A percentile compares a stretch with the other conserved stretches of the same genome.
Evolutionary conservation across 2,888 invertebrate species (phyloP).

Genomic region (Tipula confusa): DNA sequence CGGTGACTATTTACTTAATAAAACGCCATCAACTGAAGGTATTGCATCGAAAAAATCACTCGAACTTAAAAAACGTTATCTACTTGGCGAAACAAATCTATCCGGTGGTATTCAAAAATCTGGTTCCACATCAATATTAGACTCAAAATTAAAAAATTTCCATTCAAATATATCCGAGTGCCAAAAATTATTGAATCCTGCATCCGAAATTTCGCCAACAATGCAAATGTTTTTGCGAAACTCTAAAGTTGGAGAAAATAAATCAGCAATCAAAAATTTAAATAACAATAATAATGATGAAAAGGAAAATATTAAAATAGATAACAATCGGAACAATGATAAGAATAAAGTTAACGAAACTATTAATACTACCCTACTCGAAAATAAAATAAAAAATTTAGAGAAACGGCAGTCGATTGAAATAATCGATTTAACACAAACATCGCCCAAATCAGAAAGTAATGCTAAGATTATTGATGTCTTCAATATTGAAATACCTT

Average conservation of each 20-base stretch:
- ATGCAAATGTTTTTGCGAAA: constrained; percentile 64
- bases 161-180: constrained; percentile 83
- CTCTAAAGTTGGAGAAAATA: constrained; percentile 42
- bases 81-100: constrained; percentile 65
- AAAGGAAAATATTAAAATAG: constrained; percentile 38
- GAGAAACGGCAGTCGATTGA: constrained; percentile 42
- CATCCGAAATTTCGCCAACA: constrained; percentile 62
- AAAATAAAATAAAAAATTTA: constrained; percentile 38
- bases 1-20: constrained; percentile 73
- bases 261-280: constrained; percentile 34
- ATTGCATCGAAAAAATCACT: constrained; percentile 82
- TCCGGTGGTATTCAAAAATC: constrained; percentile 73
- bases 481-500: constrained; percentile 42
- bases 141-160: constrained; percentile 78
- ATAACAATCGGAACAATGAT: not conserved
- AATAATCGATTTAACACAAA: constrained; percentile 47
- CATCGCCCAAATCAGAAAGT: constrained; percentile 36
- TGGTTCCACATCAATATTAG: constrained; percentile 76
- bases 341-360: constrained; percentile 45
- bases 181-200: constrained; percentile 78
- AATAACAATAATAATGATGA: constrained; percentile 38
- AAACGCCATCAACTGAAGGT: constrained; percentile 81
- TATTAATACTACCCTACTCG: constrained; percentile 45
- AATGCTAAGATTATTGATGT: constrained; percentile 43
- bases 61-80: constrained; percentile 79